These are phyloP conservation scores for Lycaena phlaeas DNA, from an alignment of 2,888 invertebrate genomes.

Conservation along the genomic window DNA sequence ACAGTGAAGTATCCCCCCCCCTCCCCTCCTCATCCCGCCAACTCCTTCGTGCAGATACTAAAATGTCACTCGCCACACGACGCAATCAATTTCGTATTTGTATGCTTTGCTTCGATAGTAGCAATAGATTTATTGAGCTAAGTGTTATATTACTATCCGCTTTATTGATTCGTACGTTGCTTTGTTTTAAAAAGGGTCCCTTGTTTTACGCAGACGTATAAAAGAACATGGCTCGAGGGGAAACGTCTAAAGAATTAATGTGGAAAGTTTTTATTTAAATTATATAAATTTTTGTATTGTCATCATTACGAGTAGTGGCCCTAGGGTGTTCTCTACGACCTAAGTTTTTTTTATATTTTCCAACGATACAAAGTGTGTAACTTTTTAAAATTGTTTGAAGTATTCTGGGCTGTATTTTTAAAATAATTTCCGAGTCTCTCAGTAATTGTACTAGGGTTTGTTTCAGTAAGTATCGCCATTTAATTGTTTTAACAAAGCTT, in stretches of 20 bases:
- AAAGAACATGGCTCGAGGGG: background rate
- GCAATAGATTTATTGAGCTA: conserved; percentile 56
- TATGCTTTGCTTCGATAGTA: conserved; percentile 57
- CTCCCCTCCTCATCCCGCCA: conserved; percentile 25
- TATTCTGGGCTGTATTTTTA: no score
- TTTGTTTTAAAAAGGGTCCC: background rate
- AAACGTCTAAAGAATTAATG: background rate
- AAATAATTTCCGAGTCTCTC: no score
- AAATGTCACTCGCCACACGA: conserved; percentile 70
- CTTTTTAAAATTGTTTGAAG: no score
- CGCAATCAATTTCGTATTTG: conserved; percentile 73
- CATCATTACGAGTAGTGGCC: conserved; percentile 4
- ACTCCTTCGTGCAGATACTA: conserved; percentile 39
- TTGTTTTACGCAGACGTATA: background rate
- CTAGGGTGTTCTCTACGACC: background rate
- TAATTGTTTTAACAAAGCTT: no score
- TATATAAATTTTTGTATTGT: conserved; percentile 2
- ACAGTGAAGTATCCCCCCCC: conserved; percentile 45
- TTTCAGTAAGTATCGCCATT: no score
- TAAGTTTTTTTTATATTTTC: conserved; percentile 1
- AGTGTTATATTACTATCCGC: conserved; percentile 21
- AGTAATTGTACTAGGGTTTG: no score
- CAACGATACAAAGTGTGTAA: background rate
- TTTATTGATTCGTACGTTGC: conserved; percentile 14
- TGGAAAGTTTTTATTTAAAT: conserved; percentile 1